These are phyloP conservation scores for Pangasius macronema DNA, from an alignment of 2,797 vertebrate species.

Conservation along the genomic window DNA sequence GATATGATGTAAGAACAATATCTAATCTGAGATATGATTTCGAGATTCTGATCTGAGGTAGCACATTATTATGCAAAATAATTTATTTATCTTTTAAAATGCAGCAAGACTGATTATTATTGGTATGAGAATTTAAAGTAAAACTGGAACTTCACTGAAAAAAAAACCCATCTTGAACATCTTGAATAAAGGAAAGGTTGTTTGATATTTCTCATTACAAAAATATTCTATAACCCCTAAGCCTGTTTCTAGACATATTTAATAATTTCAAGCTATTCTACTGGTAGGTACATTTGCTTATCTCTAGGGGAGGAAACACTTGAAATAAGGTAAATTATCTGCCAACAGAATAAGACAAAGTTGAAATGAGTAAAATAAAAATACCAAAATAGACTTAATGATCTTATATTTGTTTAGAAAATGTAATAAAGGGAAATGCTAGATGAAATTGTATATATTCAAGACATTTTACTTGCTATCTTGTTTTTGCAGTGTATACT, in stretches of 20 bases:
- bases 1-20: neutral
- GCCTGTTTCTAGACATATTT: neutral
- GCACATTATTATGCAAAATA: neutral
- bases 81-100: neutral
- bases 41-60: neutral
- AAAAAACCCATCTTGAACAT: too few species aligned
- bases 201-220: too few species aligned
- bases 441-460: neutral
- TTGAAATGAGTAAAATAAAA: neutral
- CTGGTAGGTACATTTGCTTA: too few species aligned
- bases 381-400: too few species aligned
- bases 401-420: too few species aligned
- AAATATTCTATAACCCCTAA: neutral
- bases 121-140: neutral
- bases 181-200: too few species aligned
- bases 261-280: neutral
- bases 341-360: neutral
- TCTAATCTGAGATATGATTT: neutral
- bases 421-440: neutral
- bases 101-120: neutral
- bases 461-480: neutral
- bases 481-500: neutral
- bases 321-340: too few species aligned
- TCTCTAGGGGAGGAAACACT: too few species aligned
- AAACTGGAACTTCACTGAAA: neutral